A percentile compares a stretch with the other conserved stretches of the same genome.
Evolutionary conservation across 2,113 vertebrate species (phyloP).

Genomic region (human): GRCh38 chr7:82033501-82034000

Average conservation of each 20-base stretch:
- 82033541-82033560: background rate
- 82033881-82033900: background rate
- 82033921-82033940: background rate
- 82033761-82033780: background rate
- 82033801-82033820: background rate
- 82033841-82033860: slow-evolving; percentile 11
- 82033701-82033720: background rate
- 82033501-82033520: background rate
- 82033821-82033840: background rate
- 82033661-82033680: background rate
- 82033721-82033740: background rate
- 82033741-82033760: background rate
- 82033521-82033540: background rate
- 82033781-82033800: background rate
- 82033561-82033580: background rate
- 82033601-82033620: background rate
- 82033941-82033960: background rate
- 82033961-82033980: background rate
- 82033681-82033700: background rate
- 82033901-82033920: background rate
- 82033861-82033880: background rate
- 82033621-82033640: background rate
- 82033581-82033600: background rate
- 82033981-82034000: background rate
- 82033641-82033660: background rate